phyloP scores from a whole-genome alignment of 2,797 vertebrate species.

The Periparus ater region DNA sequence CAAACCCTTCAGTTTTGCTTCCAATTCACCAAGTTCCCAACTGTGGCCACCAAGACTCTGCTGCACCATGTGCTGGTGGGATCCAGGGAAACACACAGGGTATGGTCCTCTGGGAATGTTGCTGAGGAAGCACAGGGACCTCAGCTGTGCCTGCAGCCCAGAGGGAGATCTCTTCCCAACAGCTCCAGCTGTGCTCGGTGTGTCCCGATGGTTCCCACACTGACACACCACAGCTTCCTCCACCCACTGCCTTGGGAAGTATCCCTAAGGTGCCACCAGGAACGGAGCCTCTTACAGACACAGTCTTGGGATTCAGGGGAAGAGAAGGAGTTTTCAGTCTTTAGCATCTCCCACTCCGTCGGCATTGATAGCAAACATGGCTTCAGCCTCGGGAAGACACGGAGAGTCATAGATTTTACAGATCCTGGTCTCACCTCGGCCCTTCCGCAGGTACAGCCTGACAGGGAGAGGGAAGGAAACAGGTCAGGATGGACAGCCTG shows the following conservation, averaged over 20 bases:
- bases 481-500: not conserved
- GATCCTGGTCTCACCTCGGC: constrained; percentile 93
- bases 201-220: accelerated
- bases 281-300: not conserved
- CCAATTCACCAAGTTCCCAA: not conserved
- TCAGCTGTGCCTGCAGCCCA: not conserved
- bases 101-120: not conserved
- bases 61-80: accelerated
- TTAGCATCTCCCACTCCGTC: constrained; percentile 96
- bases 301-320: not conserved
- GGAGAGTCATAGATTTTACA: constrained; percentile 98
- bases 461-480: not conserved
- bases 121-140: not conserved
- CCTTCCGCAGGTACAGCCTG: constrained; percentile 93
- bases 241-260: not conserved
- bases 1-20: not conserved
- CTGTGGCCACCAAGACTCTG: not conserved
- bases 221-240: not conserved
- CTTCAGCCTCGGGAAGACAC: constrained; percentile 93
- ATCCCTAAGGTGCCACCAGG: not conserved
- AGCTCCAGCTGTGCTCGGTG: accelerated
- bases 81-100: not conserved
- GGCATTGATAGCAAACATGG: constrained; percentile 96
- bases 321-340: constrained; percentile 77
- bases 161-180: not conserved